Percentiles rank a stretch among this genome's conserved stretches.
These are phyloP conservation scores for Dinoponera quadriceps DNA, from an alignment of 1,140 invertebrate genomes.

Conservation along the genomic window DNA sequence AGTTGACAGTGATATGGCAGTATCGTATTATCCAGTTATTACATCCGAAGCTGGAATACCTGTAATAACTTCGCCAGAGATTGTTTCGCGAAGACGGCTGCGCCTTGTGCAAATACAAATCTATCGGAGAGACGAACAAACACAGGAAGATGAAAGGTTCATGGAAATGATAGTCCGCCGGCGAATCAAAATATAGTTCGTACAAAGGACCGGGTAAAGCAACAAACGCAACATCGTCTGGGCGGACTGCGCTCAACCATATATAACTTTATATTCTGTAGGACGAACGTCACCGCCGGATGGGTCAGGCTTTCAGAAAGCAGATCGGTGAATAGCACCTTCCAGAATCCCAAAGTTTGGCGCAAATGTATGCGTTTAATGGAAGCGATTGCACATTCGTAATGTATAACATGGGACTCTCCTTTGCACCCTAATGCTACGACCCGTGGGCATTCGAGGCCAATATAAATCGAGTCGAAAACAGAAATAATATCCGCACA, in stretches of 20 bases:
- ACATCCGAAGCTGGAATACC: slow-evolving; percentile 44
- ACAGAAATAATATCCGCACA: too few relatives aligned
- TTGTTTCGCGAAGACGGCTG: slow-evolving; percentile 39
- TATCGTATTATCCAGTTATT: slow-evolving; percentile 52
- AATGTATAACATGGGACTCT: too few relatives aligned
- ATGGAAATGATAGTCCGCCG: slow-evolving; percentile 46
- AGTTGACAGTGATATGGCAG: slow-evolving; percentile 44
- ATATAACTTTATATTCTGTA: slow-evolving; percentile 9
- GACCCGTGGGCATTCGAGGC: too few relatives aligned
- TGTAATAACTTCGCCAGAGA: slow-evolving; percentile 57
- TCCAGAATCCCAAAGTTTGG: too few relatives aligned
- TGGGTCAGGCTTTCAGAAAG: too few relatives aligned
- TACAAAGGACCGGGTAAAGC: slow-evolving; percentile 32
- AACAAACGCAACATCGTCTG: slow-evolving; percentile 24
- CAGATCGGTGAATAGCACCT: too few relatives aligned
- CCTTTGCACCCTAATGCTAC: too few relatives aligned
- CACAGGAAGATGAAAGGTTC: slow-evolving; percentile 47
- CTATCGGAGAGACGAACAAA: slow-evolving; percentile 54
- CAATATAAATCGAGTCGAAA: too few relatives aligned
- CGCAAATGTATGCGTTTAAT: too few relatives aligned
- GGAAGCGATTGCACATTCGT: too few relatives aligned
- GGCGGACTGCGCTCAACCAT: neutral
- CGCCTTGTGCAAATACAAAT: slow-evolving; percentile 39
- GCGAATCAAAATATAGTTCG: slow-evolving; percentile 50
- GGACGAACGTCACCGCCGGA: neutral